These are phyloP conservation scores for Momotus momota DNA, from an alignment of 2,797 vertebrate genomes.

Conservation along the genomic window DNA sequence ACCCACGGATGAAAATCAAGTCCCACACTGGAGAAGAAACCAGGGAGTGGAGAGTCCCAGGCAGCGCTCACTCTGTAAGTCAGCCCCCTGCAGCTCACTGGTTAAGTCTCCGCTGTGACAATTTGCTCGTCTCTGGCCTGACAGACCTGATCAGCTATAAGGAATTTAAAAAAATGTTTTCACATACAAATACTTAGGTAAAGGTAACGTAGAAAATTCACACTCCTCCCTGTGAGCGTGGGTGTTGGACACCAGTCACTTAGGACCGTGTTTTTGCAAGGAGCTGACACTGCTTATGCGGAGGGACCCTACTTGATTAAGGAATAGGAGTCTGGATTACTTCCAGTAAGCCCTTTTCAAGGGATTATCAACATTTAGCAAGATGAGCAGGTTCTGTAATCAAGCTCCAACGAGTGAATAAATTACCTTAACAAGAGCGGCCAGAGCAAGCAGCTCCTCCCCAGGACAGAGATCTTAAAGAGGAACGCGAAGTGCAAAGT, in stretches of 20 bases:
- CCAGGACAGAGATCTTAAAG: not conserved
- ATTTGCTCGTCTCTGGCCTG: not conserved
- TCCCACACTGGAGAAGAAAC: not conserved
- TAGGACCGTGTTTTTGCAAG: not conserved
- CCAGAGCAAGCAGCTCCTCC: conserved; percentile 18
- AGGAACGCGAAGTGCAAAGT: not conserved
- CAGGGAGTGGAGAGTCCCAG: not conserved
- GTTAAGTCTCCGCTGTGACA: not conserved
- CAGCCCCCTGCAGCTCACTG: not conserved
- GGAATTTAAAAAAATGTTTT: not conserved
- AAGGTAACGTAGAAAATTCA: not conserved
- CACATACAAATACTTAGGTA: not conserved
- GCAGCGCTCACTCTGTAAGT: fast-evolving
- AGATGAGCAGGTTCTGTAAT: conserved; percentile 40
- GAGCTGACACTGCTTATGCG: not conserved
- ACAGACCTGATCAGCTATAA: not conserved
- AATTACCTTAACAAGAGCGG: not conserved
- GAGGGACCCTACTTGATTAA: conserved; percentile 1
- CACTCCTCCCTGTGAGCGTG: not conserved
- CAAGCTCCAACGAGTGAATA: conserved; percentile 1
- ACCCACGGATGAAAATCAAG: not conserved
- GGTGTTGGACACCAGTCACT: not conserved
- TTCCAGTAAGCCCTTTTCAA: conserved; percentile 57
- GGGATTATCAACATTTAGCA: conserved; percentile 61
- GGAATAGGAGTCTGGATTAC: conserved; percentile 58